phyloP scores from a whole-genome alignment of 2,113 vertebrate species.

The Oryzias melastigma region DNA sequence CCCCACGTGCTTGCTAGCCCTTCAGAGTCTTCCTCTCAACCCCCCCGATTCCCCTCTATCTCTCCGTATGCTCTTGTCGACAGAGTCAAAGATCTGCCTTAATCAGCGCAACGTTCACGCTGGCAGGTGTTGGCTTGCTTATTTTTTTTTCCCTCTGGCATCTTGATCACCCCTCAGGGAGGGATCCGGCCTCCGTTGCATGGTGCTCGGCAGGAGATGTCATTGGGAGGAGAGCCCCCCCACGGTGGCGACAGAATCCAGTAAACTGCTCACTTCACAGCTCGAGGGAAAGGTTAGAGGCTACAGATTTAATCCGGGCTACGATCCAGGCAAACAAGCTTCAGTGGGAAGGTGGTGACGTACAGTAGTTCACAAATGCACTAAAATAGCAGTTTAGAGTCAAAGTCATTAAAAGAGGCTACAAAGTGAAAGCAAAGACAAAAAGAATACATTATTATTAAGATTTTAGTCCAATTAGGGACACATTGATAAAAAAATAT shows the following conservation, averaged over 20 bases:
- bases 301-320: slow-evolving; percentile 33
- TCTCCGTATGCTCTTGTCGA: slow-evolving; percentile 62
- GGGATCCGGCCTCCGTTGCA: slow-evolving; percentile 43
- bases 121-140: slow-evolving; percentile 73
- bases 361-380: slow-evolving; percentile 5
- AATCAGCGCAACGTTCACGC: slow-evolving; percentile 73
- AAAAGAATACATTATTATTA: not conserved
- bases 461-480: no score
- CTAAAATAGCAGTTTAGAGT: slow-evolving; percentile 1
- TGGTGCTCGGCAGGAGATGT: slow-evolving; percentile 61
- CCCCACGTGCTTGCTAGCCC: slow-evolving; percentile 12
- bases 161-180: slow-evolving; percentile 69
- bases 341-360: slow-evolving; percentile 23
- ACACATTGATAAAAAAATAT: no score
- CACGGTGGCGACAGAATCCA: slow-evolving; percentile 67
- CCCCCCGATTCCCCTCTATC: slow-evolving; percentile 35
- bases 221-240: slow-evolving; percentile 67
- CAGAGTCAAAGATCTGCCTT: slow-evolving; percentile 71
- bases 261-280: slow-evolving; percentile 72
- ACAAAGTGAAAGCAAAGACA: not conserved
- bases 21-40: not conserved
- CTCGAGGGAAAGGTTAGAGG: slow-evolving; percentile 59
- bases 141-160: slow-evolving; percentile 44
- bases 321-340: slow-evolving; percentile 16
- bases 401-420: not conserved